These are phyloP conservation scores for Lasioglossum zephyrum DNA, from an alignment of 2,888 invertebrate genomes.

Conservation along the genomic window DNA sequence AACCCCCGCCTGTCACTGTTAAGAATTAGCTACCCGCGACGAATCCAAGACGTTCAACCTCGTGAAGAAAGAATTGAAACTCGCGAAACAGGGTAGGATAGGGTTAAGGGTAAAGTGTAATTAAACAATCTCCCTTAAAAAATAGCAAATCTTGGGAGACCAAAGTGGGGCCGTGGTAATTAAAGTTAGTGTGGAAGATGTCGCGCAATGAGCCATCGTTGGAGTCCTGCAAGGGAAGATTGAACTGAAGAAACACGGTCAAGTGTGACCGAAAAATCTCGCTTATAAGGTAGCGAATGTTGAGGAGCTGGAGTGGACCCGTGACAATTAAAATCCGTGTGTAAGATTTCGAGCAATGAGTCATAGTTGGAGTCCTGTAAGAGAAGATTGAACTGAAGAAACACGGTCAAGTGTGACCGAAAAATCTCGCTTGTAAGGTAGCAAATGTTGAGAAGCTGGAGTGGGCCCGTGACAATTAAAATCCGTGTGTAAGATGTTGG, in stretches of 20 bases:
- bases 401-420: no score
- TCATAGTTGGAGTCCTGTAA: conserved; percentile 73
- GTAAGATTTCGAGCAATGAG: conserved; percentile 67
- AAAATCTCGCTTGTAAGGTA: neutral
- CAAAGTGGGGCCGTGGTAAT: conserved; percentile 20
- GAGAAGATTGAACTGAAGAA: conserved; percentile 46
- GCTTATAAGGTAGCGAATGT: neutral
- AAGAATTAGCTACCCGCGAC: neutral
- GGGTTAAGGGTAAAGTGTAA: neutral
- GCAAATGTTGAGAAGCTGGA: no score
- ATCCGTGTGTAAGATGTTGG: conserved; percentile 56
- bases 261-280: neutral
- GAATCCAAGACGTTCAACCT: no score
- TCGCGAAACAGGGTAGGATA: no score
- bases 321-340: conserved; percentile 62
- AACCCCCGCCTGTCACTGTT: neutral
- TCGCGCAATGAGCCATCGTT: conserved; percentile 73
- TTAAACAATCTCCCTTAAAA: neutral
- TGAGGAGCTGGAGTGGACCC: neutral
- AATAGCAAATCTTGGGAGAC: no score
- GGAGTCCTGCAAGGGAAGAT: conserved; percentile 32
- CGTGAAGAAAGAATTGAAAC: neutral
- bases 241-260: neutral
- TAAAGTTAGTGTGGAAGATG: conserved; percentile 62
- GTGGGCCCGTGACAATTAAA: conserved; percentile 48